Conservation (phyloP, 2,797 vertebrate species). For the Cynodonichthys magdalenae region DNA sequence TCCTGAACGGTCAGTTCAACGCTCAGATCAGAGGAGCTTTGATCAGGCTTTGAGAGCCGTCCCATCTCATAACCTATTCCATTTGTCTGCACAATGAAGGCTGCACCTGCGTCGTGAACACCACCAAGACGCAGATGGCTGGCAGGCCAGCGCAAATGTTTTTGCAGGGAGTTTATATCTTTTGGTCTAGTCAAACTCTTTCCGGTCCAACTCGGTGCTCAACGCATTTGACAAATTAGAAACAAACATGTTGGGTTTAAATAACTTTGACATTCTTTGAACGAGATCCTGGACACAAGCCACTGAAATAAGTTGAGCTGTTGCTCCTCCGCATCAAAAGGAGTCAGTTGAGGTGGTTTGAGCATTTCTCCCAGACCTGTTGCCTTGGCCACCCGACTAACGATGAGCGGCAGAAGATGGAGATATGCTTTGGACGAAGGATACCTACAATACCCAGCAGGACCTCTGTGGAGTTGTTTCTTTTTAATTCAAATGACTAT, state of each 20-base stretch:
- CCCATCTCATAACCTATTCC: constrained; percentile 52
- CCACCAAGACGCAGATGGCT: constrained; percentile 11
- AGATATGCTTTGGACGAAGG: no score
- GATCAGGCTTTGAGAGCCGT: constrained; percentile 60
- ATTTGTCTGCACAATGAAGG: constrained; percentile 57
- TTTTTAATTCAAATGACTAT: no score
- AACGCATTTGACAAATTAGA: constrained; percentile 34
- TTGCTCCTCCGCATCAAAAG: background rate
- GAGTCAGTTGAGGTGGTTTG: no score
- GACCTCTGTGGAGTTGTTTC: no score
- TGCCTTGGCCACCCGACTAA: no score
- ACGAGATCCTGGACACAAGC: background rate
- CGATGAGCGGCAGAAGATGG: no score
- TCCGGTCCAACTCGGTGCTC: constrained; percentile 23
- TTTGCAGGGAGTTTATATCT: constrained; percentile 28
- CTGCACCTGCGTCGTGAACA: constrained; percentile 46
- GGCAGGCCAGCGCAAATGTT: constrained; percentile 30
- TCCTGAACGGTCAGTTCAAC: constrained; percentile 35
- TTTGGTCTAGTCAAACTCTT: constrained; percentile 39
- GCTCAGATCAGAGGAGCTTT: constrained; percentile 56
- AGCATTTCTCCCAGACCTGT: no score
- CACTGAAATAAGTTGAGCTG: no score
- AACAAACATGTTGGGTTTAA: background rate
- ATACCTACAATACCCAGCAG: no score
- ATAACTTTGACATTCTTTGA: no score